A percentile compares a stretch with the other conserved stretches of the same genome.
Evolutionary conservation across 2,888 invertebrate genomes (phyloP).

Genomic region (Heliconius charithonia): DNA sequence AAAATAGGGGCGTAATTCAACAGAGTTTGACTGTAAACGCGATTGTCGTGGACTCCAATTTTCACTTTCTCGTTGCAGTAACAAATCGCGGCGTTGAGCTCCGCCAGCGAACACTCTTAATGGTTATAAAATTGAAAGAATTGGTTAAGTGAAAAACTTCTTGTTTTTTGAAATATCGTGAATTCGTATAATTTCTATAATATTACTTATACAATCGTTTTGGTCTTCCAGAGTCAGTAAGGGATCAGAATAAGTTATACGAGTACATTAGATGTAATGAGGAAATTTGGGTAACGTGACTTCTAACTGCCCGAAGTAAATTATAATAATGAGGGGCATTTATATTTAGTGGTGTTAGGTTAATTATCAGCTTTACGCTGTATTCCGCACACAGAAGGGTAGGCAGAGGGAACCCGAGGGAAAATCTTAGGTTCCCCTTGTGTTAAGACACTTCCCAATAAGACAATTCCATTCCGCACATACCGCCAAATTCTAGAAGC

Average conservation of each 20-base stretch:
- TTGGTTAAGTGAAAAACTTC: neutral
- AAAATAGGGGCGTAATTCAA: too few relatives aligned
- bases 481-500: too few relatives aligned
- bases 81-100: neutral
- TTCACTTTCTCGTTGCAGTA: too few relatives aligned
- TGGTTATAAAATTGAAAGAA: neutral
- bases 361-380: neutral
- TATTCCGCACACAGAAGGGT: too few relatives aligned
- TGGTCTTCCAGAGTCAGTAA: neutral
- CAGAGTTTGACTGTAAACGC: too few relatives aligned
- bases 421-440: too few relatives aligned
- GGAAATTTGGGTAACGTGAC: constrained; percentile 41
- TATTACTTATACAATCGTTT: neutral
- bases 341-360: constrained; percentile 14
- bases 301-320: constrained; percentile 40
- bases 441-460: too few relatives aligned
- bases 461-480: too few relatives aligned
- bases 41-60: too few relatives aligned
- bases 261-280: constrained; percentile 41
- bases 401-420: too few relatives aligned
- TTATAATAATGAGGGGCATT: constrained; percentile 40
- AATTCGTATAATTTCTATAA: neutral
- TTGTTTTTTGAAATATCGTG: neutral
- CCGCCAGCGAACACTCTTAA: neutral
- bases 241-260: constrained; percentile 35